phyloP scores from a whole-genome alignment of 2,888 invertebrate genomes.

The Troilus luridus region DNA sequence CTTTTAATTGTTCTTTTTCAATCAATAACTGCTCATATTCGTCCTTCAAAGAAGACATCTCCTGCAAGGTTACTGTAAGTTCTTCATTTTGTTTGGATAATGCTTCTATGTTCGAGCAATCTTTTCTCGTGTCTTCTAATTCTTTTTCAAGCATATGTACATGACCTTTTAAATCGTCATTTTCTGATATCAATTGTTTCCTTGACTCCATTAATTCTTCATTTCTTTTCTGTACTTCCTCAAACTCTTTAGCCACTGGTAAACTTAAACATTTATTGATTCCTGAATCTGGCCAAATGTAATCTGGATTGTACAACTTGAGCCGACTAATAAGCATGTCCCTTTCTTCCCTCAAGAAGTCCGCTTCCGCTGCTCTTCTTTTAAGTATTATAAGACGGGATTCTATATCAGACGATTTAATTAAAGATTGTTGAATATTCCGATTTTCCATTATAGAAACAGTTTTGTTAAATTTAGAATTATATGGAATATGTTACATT shows the following conservation, averaged over 20 bases:
- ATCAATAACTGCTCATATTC: not conserved
- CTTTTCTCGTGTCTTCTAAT: not conserved
- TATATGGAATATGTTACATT: not conserved
- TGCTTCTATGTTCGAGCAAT: not conserved
- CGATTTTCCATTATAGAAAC: not conserved
- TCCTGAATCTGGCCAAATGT: conserved; percentile 31
- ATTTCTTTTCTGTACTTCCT: conserved; percentile 10
- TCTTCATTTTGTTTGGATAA: conserved; percentile 6
- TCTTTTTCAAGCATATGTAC: not conserved
- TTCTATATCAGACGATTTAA: conserved; percentile 40
- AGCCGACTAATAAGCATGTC: conserved; percentile 55
- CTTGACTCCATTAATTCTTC: not conserved
- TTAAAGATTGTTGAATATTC: not conserved
- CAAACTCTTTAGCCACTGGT: not conserved
- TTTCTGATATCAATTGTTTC: not conserved
- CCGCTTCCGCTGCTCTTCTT: conserved; percentile 55
- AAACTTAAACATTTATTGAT: conserved; percentile 15
- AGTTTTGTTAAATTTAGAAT: not conserved
- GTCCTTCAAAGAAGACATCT: not conserved
- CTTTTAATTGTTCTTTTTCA: conserved; percentile 46
- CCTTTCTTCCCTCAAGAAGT: conserved; percentile 54
- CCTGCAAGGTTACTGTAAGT: not conserved
- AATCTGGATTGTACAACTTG: conserved; percentile 35
- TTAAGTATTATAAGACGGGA: conserved; percentile 50
- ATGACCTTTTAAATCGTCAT: not conserved